phyloP scores from a whole-genome alignment of 1,140 invertebrate genomes.

The Sycophaga agraensis region DNA sequence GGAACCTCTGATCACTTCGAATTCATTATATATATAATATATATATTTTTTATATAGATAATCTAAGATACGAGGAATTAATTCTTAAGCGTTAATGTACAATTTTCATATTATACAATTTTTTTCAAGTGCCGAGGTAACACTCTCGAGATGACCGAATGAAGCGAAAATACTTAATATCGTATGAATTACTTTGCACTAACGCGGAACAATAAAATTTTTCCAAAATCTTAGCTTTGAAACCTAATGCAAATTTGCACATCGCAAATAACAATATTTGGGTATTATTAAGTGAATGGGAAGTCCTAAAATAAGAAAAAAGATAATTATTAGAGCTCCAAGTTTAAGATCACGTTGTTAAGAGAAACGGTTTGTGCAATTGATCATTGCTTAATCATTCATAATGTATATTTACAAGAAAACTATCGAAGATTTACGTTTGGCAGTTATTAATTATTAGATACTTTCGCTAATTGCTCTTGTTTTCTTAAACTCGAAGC shows the following conservation, averaged over 20 bases:
- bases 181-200: neutral
- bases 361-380: neutral
- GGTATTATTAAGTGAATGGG: neutral
- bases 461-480: slow-evolving; percentile 18
- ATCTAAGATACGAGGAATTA: slow-evolving; percentile 24
- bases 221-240: slow-evolving; percentile 7
- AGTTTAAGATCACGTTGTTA: slow-evolving; percentile 5
- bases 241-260: neutral
- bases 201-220: slow-evolving; percentile 17
- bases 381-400: slow-evolving; percentile 3
- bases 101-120: slow-evolving; percentile 26
- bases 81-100: slow-evolving; percentile 30
- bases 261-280: slow-evolving; percentile 7
- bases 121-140: slow-evolving; percentile 15
- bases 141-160: slow-evolving; percentile 12
- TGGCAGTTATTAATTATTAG: slow-evolving; percentile 28
- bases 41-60: slow-evolving; percentile 17
- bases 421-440: slow-evolving; percentile 16
- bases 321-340: slow-evolving; percentile 1
- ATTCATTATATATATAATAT: slow-evolving; percentile 14
- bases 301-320: neutral
- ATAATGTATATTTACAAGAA: slow-evolving; percentile 23
- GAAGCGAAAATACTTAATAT: slow-evolving; percentile 12
- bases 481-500: slow-evolving; percentile 18
- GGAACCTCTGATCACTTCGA: slow-evolving; percentile 13